These are phyloP conservation scores for Ciconia stormi DNA, from an alignment of 2,113 vertebrate genomes.

Conservation along the genomic window DNA sequence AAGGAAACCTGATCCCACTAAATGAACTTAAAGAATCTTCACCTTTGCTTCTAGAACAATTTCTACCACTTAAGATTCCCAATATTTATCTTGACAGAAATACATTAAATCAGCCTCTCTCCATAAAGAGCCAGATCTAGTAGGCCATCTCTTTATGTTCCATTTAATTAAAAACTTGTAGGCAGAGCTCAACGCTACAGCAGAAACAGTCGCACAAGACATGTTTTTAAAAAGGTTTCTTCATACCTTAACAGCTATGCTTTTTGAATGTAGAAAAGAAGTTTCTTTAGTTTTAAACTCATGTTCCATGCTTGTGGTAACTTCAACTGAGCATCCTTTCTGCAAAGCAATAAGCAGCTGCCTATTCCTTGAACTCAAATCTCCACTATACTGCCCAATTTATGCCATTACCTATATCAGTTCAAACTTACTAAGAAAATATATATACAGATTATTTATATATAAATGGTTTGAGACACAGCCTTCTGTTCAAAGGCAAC, in stretches of 20 bases:
- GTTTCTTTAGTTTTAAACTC: background rate
- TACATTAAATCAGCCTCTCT: background rate
- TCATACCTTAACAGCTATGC: background rate
- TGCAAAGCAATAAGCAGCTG: background rate
- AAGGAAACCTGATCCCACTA: background rate
- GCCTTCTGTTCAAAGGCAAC: background rate
- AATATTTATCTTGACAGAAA: background rate
- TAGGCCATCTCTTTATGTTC: background rate
- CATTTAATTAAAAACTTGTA: background rate
- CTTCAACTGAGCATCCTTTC: background rate
- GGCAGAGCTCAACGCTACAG: background rate
- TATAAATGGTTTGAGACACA: background rate
- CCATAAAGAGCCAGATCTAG: background rate
- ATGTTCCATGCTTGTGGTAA: background rate
- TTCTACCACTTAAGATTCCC: background rate
- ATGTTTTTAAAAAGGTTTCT: background rate
- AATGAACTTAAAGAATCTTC: background rate
- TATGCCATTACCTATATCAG: background rate
- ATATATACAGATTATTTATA: background rate
- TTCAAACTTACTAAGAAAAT: background rate
- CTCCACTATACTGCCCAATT: background rate
- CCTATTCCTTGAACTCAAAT: background rate
- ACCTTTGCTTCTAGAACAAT: background rate
- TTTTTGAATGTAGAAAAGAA: background rate
- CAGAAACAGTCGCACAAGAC: background rate